Percentiles rank a stretch among this genome's conserved stretches.
phyloP scores from a whole-genome alignment of 2,888 invertebrate genomes.

The Dexiosoma caninum region DNA sequence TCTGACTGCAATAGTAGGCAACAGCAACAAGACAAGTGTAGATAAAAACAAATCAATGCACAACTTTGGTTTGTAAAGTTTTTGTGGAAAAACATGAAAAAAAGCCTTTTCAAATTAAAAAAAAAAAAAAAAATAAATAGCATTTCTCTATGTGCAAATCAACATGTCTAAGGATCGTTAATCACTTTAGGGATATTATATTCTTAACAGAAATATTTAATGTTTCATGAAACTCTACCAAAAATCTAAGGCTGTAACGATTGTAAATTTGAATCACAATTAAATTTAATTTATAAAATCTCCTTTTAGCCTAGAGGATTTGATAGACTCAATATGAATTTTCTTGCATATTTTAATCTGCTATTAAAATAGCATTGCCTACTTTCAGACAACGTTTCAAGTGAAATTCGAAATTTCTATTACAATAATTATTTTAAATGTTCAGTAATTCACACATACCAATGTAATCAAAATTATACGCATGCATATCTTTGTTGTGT shows the following conservation, averaged over 20 bases:
- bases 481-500: no score
- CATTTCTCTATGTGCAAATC: not conserved
- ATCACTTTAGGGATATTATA: not conserved
- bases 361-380: conserved; percentile 35
- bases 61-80: not conserved
- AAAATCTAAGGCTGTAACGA: not conserved
- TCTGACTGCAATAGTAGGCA: conserved; percentile 17
- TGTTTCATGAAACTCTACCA: not conserved
- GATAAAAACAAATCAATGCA: not conserved
- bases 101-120: no score
- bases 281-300: conserved; percentile 24
- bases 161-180: not conserved
- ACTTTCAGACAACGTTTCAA: conserved; percentile 20
- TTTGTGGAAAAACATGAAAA: no score
- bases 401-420: conserved; percentile 3
- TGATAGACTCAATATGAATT: not conserved
- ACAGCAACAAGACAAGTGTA: not conserved
- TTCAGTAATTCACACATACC: conserved; percentile 15
- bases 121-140: not conserved
- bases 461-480: not conserved
- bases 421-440: conserved; percentile 26
- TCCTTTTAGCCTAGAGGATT: not conserved
- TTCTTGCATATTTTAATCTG: not conserved
- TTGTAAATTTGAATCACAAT: conserved; percentile 34
- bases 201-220: not conserved